Evolutionary conservation across 2,113 vertebrate genomes (phyloP).

Genomic region (Myotis lucifugus): DNA sequence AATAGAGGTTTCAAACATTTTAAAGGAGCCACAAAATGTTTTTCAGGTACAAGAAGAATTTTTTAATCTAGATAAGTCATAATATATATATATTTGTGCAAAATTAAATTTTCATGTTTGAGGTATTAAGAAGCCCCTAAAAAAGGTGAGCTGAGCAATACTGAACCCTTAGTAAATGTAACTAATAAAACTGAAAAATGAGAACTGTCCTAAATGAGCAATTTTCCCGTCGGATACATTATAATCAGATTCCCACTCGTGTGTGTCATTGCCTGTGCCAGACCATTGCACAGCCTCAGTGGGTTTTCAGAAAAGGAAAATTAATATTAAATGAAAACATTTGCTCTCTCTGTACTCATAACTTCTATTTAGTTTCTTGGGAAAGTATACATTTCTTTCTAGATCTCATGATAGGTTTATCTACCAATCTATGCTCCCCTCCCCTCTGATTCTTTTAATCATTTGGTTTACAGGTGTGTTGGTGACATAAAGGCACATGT

Average conservation of each 20-base stretch:
- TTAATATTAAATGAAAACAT: conserved; percentile 14
- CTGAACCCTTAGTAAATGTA: not conserved
- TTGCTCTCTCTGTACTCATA: not conserved
- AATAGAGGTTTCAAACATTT: conserved; percentile 7
- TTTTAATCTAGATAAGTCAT: not conserved
- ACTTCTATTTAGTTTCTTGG: not conserved
- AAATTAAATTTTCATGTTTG: not conserved
- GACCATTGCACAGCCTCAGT: not conserved
- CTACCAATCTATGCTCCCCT: not conserved
- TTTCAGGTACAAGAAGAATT: conserved; percentile 18
- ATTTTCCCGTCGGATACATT: not conserved
- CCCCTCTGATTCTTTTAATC: not conserved
- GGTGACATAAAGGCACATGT: not conserved
- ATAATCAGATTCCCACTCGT: not conserved
- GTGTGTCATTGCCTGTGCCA: not conserved
- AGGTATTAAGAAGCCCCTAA: not conserved
- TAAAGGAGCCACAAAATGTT: conserved; percentile 2
- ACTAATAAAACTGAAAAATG: not conserved
- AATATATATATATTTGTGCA: not conserved
- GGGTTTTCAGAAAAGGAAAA: not conserved
- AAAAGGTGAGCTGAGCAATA: not conserved
- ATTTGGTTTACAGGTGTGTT: not conserved
- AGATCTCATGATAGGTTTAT: not conserved
- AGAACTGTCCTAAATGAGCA: not conserved
- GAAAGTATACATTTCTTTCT: not conserved